These are phyloP conservation scores for Zhengitettix transpicula DNA, from an alignment of 2,888 invertebrate species.

Conservation along the genomic window DNA sequence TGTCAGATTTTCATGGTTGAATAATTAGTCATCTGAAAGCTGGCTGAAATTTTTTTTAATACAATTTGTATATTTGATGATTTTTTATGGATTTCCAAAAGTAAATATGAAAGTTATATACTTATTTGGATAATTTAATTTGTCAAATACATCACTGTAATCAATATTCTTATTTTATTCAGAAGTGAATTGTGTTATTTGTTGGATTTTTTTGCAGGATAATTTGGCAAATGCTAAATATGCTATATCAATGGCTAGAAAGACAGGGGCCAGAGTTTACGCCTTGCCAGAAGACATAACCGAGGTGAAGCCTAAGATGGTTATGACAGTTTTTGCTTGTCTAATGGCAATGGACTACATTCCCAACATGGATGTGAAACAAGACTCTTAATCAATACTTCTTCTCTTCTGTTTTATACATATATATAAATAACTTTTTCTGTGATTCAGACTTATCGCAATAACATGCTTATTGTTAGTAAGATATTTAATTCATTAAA, in stretches of 20 bases:
- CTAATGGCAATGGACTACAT: slow-evolving; percentile 95
- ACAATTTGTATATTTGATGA: no score
- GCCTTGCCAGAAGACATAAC: slow-evolving; percentile 97
- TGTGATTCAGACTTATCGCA: no score
- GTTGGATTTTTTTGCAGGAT: slow-evolving; percentile 41
- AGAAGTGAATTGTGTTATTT: background rate
- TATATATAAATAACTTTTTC: no score
- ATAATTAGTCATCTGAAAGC: no score
- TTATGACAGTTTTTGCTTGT: slow-evolving; percentile 99
- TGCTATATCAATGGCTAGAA: slow-evolving; percentile 94
- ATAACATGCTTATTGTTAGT: no score
- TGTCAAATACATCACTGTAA: background rate
- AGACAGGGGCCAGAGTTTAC: slow-evolving; percentile 93
- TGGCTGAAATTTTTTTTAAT: no score
- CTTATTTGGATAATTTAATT: background rate
- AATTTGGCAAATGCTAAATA: slow-evolving; percentile 96
- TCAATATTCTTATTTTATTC: background rate
- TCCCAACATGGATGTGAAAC: slow-evolving; percentile 55
- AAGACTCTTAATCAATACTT: background rate
- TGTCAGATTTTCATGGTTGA: no score
- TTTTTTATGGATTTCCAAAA: no score
- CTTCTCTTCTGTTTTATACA: no score
- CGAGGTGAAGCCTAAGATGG: slow-evolving; percentile 96
- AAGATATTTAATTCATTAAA: no score
- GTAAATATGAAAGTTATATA: no score